A percentile compares a stretch with the other conserved stretches of the same genome.
Evolutionary conservation across 2,888 invertebrate species (phyloP).

Genomic region (Melieria picta): DNA sequence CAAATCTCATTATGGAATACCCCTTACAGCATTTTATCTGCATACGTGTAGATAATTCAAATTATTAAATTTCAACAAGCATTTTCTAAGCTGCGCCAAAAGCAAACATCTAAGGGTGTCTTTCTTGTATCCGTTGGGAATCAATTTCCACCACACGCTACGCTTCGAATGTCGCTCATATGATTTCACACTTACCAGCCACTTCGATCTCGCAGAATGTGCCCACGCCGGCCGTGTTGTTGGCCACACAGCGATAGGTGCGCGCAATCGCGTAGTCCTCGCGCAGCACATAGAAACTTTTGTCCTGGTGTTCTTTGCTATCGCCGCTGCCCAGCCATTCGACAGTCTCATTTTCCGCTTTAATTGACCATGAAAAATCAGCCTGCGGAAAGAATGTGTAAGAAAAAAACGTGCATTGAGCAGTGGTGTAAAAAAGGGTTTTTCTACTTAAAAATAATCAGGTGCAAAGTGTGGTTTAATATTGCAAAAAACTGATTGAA

Average conservation of each 20-base stretch:
- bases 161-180: conserved; percentile 2
- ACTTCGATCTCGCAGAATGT: conserved; percentile 75
- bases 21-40: too few species aligned
- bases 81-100: too few species aligned
- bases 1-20: too few species aligned
- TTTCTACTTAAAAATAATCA: too few species aligned
- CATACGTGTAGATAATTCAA: too few species aligned
- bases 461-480: too few species aligned
- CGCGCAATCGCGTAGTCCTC: conserved; percentile 72
- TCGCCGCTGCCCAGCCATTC: conserved; percentile 68
- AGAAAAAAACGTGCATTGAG: conserved; percentile 17
- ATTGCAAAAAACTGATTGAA: too few species aligned
- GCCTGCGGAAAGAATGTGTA: conserved; percentile 64
- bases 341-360: conserved; percentile 83
- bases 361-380: conserved; percentile 84
- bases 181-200: conserved; percentile 68
- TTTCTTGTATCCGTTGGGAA: background rate
- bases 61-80: too few species aligned
- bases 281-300: conserved; percentile 73
- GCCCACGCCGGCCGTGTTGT: conserved; percentile 81
- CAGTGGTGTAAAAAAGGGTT: background rate
- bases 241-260: conserved; percentile 86
- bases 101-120: background rate
- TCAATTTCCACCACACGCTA: background rate
- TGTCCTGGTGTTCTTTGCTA: conserved; percentile 52